Evolutionary conservation across 2,113 vertebrate species (phyloP), one percentile per base, ranked within the genome.

Genomic region (Ornithorhynchus anatinus): DNA sequence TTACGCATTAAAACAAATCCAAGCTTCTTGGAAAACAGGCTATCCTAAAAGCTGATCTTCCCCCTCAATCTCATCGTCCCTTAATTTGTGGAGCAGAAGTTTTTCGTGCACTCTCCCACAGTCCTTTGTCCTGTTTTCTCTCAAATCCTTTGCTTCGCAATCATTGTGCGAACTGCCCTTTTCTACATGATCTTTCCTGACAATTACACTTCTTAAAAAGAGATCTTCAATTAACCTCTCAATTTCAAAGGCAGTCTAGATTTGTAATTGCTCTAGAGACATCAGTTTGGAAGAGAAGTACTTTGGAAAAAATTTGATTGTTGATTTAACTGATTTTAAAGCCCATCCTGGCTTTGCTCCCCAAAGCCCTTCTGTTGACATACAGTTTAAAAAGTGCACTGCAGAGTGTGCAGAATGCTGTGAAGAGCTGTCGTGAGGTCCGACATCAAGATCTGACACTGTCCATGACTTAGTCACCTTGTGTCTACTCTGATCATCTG

Each of bases 401-500:
- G 77, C 37, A 75, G 13, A 35, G 50, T 56, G 56, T 72, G 52
- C 44, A 39, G 64, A 61, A 35, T 27, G 50, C 20, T 5, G 50
- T 1, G 44, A 81, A 51, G 20, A 73, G 39, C 67, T 13, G 7
- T 6, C 22, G 37, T 25, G 53, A 72, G 42, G 74, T 35, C 65
- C 8, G 2, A 75, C 1, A 77, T 85, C 72, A 64, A 85, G 68
- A 50, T 84, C 12, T 72, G 75, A 83, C 59, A 85, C 77, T 59
- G 72, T 72, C 67, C 82, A 86, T 6, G 15, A 57, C 56, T 68
- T 44, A 38, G 61, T 62, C 48, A 22, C 35, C 57, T 27, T 82
- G 57, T 43, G 63, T 45, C 63, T 68, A 15, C 70, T 67, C 4
- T 13, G 62, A 73, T 42, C 81, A 80, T 58, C 73, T 82, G 57